These are phyloP conservation scores for Archilochus colubris DNA, from an alignment of 2,113 vertebrate species.

Conservation along the genomic window DNA sequence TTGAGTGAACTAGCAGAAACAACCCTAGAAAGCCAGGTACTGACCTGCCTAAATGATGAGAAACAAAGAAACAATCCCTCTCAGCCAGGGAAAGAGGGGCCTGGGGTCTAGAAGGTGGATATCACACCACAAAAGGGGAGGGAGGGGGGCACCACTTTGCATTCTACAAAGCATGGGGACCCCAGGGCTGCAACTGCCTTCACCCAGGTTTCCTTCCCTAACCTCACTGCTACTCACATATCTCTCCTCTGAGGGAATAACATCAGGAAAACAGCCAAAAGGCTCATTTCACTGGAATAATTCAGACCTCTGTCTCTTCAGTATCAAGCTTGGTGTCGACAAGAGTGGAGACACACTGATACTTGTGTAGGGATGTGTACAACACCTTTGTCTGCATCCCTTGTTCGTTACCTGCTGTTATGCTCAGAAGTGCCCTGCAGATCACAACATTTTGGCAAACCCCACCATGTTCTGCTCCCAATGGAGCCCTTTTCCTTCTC, in stretches of 20 bases:
- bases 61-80: not conserved
- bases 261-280: not conserved
- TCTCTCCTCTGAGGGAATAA: not conserved
- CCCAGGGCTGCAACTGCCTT: not conserved
- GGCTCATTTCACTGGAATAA: not conserved
- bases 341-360: not conserved
- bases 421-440: not conserved
- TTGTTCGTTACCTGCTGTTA: not conserved
- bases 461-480: not conserved
- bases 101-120: fast-evolving
- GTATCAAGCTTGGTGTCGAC: not conserved
- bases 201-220: fast-evolving
- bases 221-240: not conserved
- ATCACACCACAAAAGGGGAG: not conserved
- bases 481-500: not conserved
- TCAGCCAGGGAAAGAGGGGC: not conserved
- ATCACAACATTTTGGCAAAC: not conserved
- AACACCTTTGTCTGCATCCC: not conserved
- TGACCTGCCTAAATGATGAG: not conserved
- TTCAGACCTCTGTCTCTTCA: not conserved
- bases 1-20: not conserved
- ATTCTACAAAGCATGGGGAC: fast-evolving
- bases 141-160: not conserved
- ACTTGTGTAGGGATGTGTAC: fast-evolving
- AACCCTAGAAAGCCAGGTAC: not conserved